These are phyloP conservation scores for Neodontobutis hainanensis DNA, from an alignment of 2,113 vertebrate genomes.

Conservation along the genomic window DNA sequence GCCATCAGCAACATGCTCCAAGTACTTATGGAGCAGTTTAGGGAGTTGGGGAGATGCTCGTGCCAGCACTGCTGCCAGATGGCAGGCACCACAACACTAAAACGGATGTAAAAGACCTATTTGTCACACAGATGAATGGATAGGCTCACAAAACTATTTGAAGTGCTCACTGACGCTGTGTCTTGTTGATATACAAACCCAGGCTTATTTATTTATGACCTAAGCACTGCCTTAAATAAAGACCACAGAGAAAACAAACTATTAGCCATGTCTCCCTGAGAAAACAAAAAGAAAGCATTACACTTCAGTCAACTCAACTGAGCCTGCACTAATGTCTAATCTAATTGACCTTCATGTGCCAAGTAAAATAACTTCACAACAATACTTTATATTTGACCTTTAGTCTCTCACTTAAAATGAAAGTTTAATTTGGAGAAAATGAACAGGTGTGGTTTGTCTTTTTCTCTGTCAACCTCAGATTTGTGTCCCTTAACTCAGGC, in stretches of 20 bases:
- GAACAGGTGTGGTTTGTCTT: slow-evolving; percentile 51
- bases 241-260: slow-evolving; percentile 19
- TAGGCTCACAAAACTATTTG: slow-evolving; percentile 30
- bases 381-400: slow-evolving; percentile 51
- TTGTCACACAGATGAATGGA: slow-evolving; percentile 64
- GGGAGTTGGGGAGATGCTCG: slow-evolving; percentile 48
- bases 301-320: slow-evolving; percentile 9
- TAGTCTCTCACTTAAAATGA: slow-evolving; percentile 39
- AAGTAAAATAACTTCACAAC: slow-evolving; percentile 5
- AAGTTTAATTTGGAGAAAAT: slow-evolving; percentile 30
- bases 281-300: slow-evolving; percentile 12
- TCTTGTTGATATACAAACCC: slow-evolving; percentile 36
- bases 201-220: slow-evolving; percentile 35
- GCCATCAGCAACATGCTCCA: slow-evolving; percentile 62
- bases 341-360: slow-evolving; percentile 39
- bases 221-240: slow-evolving; percentile 39
- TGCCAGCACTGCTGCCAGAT: slow-evolving; percentile 65
- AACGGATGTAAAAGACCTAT: slow-evolving; percentile 58
- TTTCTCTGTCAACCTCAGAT: slow-evolving; percentile 52
- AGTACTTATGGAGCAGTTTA: slow-evolving; percentile 62
- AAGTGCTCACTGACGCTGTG: slow-evolving; percentile 41
- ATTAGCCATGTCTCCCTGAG: background rate
- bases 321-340: slow-evolving; percentile 9
- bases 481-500: slow-evolving; percentile 50
- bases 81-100: slow-evolving; percentile 49